phyloP scores from a whole-genome alignment of 2,797 vertebrate genomes.

The Mormyrus hasselquistii region DNA sequence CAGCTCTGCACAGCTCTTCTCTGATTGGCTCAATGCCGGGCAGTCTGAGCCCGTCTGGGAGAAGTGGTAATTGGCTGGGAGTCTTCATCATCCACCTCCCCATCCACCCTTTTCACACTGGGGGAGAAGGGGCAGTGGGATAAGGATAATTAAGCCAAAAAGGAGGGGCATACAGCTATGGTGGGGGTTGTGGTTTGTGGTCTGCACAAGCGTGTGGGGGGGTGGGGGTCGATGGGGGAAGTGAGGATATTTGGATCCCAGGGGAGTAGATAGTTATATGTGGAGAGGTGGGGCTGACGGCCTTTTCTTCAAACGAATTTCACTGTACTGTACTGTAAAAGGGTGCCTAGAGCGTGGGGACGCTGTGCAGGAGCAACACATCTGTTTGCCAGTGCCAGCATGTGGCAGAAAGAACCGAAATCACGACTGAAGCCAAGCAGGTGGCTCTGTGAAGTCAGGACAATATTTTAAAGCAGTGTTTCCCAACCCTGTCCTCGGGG shows the following conservation, averaged over 20 bases:
- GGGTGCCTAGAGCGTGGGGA: background rate
- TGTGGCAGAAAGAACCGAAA: background rate
- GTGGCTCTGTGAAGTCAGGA: background rate
- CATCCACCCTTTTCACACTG: slow-evolving; percentile 21
- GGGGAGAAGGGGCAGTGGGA: slow-evolving; percentile 45
- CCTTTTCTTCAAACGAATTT: slow-evolving; percentile 2
- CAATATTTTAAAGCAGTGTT: background rate
- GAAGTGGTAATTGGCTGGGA: slow-evolving; percentile 74
- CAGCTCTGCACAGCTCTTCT: slow-evolving; percentile 56
- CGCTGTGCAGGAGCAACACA: background rate
- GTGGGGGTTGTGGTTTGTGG: background rate
- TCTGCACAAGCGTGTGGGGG: background rate
- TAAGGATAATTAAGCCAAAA: slow-evolving; percentile 55
- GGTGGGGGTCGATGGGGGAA: background rate
- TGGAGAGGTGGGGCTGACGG: background rate
- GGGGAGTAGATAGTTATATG: slow-evolving; percentile 11
- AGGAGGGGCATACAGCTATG: slow-evolving; percentile 8
- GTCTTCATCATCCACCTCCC: slow-evolving; percentile 45
- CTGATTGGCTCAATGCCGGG: slow-evolving; percentile 66
- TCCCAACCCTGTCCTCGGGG: background rate
- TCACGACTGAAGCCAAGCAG: background rate
- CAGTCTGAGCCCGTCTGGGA: slow-evolving; percentile 71
- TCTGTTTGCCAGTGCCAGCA: background rate
- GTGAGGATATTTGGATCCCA: slow-evolving; percentile 15
- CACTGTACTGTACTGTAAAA: background rate